Base-by-base conservation (phyloP, 2,797 vertebrate species). In the Lindbergichthys nudifrons region DNA sequence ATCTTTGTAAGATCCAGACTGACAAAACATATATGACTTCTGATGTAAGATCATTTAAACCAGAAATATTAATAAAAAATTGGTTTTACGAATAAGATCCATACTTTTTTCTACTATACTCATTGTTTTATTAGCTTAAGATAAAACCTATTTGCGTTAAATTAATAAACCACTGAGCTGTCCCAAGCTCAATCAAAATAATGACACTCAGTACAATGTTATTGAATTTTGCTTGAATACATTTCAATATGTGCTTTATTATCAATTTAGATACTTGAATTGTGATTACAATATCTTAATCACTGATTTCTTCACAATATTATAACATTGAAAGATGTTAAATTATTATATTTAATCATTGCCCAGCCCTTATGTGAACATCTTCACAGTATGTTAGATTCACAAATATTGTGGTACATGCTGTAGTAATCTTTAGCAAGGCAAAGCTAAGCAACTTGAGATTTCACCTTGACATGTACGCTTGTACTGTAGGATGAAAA, bases 381-480 rank as follows among this genome's bases (percentile, higher is more conserved):
- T 23, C 9, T 16, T 65, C 50, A 39, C 12, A 16, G 15, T 10
- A 18, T 41, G 6, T 30, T 57, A 39, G 58, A 47, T 51, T 63
- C 41, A 61, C 19, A 41, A 12, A 42, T 8, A 66, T 18, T 26
- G 21, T 9, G 7, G 18, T 8, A 46, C 19, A 50, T 18, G 18
- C 14, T 65, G 19, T 2, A 19, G 60, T 18, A 57, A 1, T 18
- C 43, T 12, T 60, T 65, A 32, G n/a, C 43, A 23, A 21, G 0
- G n/a, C 13, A 52, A 52, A 50, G 30, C 18, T 4, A 54, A 36
- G 19, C 30, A 19, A 58, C 1, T 21, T 32, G 21, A 26, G 45
- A 70, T 71, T 16, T 61, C 48, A 65, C 70, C 48, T 66, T 78
- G 42, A 59, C 26, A 26, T 53, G 56, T 14, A 45, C 39, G 43